Conservation (phyloP, 2,113 vertebrate genomes). For the Amblyopsis rosae region DNA sequence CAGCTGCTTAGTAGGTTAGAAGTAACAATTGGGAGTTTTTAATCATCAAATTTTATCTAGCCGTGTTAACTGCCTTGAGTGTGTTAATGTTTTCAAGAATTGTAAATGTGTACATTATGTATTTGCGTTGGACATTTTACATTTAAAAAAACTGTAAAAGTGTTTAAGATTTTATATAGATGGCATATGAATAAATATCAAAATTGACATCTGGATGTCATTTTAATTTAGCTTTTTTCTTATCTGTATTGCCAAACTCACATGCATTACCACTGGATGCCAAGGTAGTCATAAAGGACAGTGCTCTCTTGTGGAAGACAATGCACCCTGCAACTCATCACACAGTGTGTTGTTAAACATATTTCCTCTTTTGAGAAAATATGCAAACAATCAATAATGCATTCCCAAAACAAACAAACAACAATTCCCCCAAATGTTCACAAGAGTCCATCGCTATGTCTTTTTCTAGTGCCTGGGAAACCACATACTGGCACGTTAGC, state of each 20-base stretch:
- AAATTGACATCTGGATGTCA: constrained; percentile 7
- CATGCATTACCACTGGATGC: not conserved
- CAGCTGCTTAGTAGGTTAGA: not conserved
- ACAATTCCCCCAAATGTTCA: constrained; percentile 11
- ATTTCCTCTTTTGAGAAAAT: not conserved
- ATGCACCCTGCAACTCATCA: constrained; percentile 17
- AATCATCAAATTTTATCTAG: constrained; percentile 14
- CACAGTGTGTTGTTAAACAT: not conserved
- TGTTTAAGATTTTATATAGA: constrained; percentile 86
- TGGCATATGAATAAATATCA: constrained; percentile 84
- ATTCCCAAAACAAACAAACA: constrained; percentile 8
- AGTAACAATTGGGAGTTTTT: not conserved
- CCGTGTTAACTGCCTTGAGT: constrained; percentile 27
- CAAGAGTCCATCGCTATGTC: not conserved
- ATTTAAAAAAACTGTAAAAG: constrained; percentile 78
- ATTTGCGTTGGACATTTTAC: constrained; percentile 77
- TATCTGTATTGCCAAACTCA: constrained; percentile 11
- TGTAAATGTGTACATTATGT: constrained; percentile 80
- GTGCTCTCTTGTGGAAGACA: constrained; percentile 55
- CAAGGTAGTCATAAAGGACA: constrained; percentile 24
- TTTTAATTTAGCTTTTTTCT: constrained; percentile 49
- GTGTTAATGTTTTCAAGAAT: constrained; percentile 60
- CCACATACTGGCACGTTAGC: constrained; percentile 2
- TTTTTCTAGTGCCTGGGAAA: constrained; percentile 14
- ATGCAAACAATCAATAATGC: not conserved